Percentiles rank a stretch among this genome's conserved stretches.
Evolutionary conservation across 1,140 invertebrate species (phyloP).

Genomic region (Coptotermes formosanus): DNA sequence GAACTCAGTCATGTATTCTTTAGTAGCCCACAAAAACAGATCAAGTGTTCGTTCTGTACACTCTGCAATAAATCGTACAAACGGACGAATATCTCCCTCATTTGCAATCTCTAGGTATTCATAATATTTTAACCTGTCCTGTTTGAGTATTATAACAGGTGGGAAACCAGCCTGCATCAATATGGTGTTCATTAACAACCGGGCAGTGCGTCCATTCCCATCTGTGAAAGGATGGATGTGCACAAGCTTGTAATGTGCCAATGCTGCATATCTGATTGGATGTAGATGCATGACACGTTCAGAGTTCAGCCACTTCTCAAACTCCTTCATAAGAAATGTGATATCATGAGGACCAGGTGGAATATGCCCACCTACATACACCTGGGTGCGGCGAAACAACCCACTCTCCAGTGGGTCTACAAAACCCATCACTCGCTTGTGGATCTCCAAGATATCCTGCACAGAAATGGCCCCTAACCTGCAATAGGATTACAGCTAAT

Average conservation of each 20-base stretch:
- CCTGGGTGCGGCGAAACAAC: slow-evolving; percentile 78
- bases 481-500: slow-evolving; percentile 33
- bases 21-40: slow-evolving; percentile 83
- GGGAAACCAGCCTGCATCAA: slow-evolving; percentile 98
- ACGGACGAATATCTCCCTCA: slow-evolving; percentile 87
- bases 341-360: slow-evolving; percentile 83
- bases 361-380: slow-evolving; percentile 89
- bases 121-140: slow-evolving; percentile 84
- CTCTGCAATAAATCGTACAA: slow-evolving; percentile 92
- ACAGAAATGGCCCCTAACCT: slow-evolving; percentile 70
- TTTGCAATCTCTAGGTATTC: slow-evolving; percentile 87
- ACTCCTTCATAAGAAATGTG: slow-evolving; percentile 78
- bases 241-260: slow-evolving; percentile 75
- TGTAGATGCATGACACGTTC: slow-evolving; percentile 80
- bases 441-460: slow-evolving; percentile 90
- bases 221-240: slow-evolving; percentile 92
- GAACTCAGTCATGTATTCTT: slow-evolving; percentile 51
- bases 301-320: slow-evolving; percentile 88
- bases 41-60: slow-evolving; percentile 93
- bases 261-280: slow-evolving; percentile 74
- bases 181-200: slow-evolving; percentile 94
- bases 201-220: slow-evolving; percentile 92
- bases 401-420: slow-evolving; percentile 89
- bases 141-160: slow-evolving; percentile 91
- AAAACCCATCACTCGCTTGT: slow-evolving; percentile 88